Conservation (phyloP, 1,140 invertebrate genomes). For the Drosophila carrolli region DNA sequence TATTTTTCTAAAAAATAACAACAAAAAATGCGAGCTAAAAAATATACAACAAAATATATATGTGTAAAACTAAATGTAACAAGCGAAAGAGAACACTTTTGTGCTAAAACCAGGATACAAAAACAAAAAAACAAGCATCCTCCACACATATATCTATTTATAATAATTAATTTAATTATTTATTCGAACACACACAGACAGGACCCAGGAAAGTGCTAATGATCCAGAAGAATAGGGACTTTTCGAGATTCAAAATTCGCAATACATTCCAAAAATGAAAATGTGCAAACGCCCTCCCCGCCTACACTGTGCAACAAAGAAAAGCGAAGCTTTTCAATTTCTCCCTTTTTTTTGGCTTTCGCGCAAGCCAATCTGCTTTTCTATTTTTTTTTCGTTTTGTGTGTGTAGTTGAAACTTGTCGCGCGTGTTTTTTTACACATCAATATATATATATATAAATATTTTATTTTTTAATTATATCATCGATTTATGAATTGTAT, state of each 20-base stretch:
- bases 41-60: constrained; percentile 38
- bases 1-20: constrained; percentile 67
- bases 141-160: constrained; percentile 36
- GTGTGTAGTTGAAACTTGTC: constrained; percentile 55
- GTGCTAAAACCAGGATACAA: constrained; percentile 41
- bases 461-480: constrained; percentile 57
- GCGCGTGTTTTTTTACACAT: constrained; percentile 32
- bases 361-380: constrained; percentile 17
- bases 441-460: constrained; percentile 47
- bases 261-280: constrained; percentile 22
- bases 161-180: constrained; percentile 59
- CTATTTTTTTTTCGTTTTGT: constrained; percentile 44
- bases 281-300: background rate
- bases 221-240: constrained; percentile 7
- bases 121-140: constrained; percentile 27
- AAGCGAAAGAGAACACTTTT: constrained; percentile 42
- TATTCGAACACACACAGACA: constrained; percentile 45
- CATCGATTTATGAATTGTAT: constrained; percentile 44
- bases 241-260: constrained; percentile 7
- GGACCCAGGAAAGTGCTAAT: constrained; percentile 22
- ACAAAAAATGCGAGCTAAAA: constrained; percentile 44
- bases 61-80: constrained; percentile 26
- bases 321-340: constrained; percentile 46
- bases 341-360: background rate
- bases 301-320: constrained; percentile 14